Evolutionary conservation across 2,113 vertebrate genomes (phyloP), one percentile per base, ranked within the genome.

Genomic region (Sciurus niger): DNA sequence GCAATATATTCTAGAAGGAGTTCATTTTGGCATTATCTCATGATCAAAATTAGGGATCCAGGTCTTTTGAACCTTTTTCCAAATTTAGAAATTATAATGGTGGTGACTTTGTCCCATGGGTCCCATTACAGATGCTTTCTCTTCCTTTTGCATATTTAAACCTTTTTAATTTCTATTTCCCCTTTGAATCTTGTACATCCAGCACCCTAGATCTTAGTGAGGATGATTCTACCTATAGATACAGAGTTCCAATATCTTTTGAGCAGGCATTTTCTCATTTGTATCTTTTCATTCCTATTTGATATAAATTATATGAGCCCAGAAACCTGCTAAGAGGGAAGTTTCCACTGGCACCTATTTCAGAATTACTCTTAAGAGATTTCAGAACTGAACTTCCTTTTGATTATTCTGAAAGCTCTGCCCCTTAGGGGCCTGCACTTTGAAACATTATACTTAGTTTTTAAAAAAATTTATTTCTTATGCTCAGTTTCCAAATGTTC

Each of bases 141-240:
- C 84, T 88, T 95, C 18, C 13, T 88, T 87, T 40, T 95, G 28
- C 34, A 65, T 58, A 67, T 83, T 55, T 82, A 68, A n/a, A 80
- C 11, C 9, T 65, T 79, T 87, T 53, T 6, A 32, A 53, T 93
- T 88, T 91, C 51, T 14, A 28, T 63, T 78, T 58, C 60, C 24
- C 46, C 12, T 68, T 84, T 89, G 34, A 88, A 46, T 58, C 51
- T n/a, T 40, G 1, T 68, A 55, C 22, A 74, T 55, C 37, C 13
- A 55, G 30, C 32, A 20, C 46, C 70, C 12, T 8, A 78, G 22
- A 72, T 16, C n/a, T 67, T 68, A 88, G 43, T 22, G 16, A 43
- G 7, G 28, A 6, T 87, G 43, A 72, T 25, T 70, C 28, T 77
- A 25, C 17, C 6, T 65, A 72, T 17, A 51, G 70, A 58, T 20